These are phyloP conservation scores for Thymelicus acteon DNA, from an alignment of 2,888 invertebrate species.

Conservation along the genomic window DNA sequence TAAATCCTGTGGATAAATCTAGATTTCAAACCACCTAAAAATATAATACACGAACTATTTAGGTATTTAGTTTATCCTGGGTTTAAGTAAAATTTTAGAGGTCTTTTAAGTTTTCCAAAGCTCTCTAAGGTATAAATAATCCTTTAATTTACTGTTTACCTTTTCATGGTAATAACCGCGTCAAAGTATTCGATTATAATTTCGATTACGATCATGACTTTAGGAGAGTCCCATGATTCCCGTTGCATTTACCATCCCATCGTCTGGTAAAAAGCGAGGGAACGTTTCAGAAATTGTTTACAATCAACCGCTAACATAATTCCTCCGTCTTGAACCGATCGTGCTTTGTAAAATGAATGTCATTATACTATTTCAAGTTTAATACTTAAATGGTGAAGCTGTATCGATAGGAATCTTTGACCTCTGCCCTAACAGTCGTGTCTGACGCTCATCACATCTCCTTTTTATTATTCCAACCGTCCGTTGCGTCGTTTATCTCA, in stretches of 20 bases:
- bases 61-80: no score
- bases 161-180: no score
- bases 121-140: no score
- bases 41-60: no score
- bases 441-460: constrained; percentile 62
- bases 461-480: constrained; percentile 49
- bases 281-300: constrained; percentile 19
- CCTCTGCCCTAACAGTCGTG: constrained; percentile 78
- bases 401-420: constrained; percentile 73
- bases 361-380: constrained; percentile 44
- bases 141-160: no score
- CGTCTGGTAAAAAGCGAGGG: constrained; percentile 21
- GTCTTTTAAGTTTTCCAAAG: background rate
- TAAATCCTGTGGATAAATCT: no score
- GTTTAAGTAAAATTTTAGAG: background rate
- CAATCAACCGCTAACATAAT: constrained; percentile 34
- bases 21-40: no score
- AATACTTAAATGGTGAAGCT: constrained; percentile 39
- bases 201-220: no score
- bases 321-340: constrained; percentile 35
- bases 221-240: constrained; percentile 1
- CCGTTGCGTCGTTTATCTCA: background rate
- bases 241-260: background rate
- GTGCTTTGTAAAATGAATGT: constrained; percentile 44
- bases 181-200: no score